Percentiles rank a stretch among this genome's conserved stretches.
phyloP scores from a whole-genome alignment of 2,888 invertebrate genomes.

The Hesperia comma region DNA sequence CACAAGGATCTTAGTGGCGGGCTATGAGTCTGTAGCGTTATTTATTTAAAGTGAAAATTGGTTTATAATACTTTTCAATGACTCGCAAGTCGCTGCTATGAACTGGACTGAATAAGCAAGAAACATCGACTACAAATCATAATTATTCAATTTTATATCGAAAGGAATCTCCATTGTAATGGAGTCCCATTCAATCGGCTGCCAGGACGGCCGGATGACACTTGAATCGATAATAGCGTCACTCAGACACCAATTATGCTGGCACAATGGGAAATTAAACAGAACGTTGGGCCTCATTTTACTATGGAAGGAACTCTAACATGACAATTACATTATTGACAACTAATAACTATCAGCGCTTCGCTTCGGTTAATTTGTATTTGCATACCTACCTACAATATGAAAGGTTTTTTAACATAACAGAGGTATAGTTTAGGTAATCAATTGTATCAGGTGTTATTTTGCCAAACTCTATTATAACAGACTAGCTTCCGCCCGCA shows the following conservation, averaged over 20 bases:
- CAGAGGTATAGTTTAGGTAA: no score
- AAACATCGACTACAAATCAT: background rate
- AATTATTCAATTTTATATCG: conserved; percentile 5
- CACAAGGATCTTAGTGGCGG: no score
- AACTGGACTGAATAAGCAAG: background rate
- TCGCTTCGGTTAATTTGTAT: background rate
- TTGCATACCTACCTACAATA: no score
- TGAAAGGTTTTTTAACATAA: no score
- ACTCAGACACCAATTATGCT: conserved; percentile 3
- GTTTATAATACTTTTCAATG: no score
- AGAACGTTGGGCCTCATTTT: background rate
- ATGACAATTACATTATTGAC: background rate
- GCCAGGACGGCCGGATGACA: background rate
- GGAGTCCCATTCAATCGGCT: background rate
- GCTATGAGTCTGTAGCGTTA: no score
- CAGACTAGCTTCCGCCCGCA: no score
- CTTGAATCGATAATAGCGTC: conserved; percentile 5
- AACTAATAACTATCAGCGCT: background rate
- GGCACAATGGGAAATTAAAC: background rate
- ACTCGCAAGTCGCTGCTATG: no score
- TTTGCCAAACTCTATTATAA: no score
- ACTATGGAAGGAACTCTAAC: background rate
- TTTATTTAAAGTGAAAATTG: no score
- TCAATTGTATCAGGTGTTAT: no score
- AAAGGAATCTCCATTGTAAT: conserved; percentile 10